These are phyloP conservation scores for Polydrusus cervinus DNA, from an alignment of 2,888 invertebrate species.

Conservation along the genomic window DNA sequence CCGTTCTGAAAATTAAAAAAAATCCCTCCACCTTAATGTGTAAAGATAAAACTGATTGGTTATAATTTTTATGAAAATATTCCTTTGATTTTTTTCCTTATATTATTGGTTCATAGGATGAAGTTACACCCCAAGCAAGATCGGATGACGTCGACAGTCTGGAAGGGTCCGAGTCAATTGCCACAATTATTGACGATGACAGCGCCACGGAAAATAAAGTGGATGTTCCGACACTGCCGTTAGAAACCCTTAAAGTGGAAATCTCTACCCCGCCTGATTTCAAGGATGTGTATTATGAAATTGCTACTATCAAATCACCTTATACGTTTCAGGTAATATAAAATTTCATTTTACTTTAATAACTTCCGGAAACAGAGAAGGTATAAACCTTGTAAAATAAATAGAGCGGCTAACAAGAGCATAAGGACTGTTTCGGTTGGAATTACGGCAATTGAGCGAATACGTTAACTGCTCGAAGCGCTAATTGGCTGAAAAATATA, in stretches of 20 bases:
- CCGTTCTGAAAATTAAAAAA: too few relatives aligned
- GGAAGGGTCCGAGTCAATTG: conserved; percentile 83
- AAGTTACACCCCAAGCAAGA: conserved; percentile 74
- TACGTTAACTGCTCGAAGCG: too few relatives aligned
- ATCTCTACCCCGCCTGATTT: conserved; percentile 92
- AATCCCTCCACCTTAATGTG: too few relatives aligned
- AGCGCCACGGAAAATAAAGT: conserved; percentile 79
- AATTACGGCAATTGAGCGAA: too few relatives aligned
- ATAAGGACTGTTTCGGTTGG: too few relatives aligned
- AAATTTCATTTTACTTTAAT: conserved; percentile 6
- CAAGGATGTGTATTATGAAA: conserved; percentile 89
- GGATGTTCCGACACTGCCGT: conserved; percentile 75
- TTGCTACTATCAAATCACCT: conserved; percentile 92
- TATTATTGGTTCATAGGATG: conserved; percentile 64
- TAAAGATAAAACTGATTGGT: too few relatives aligned
- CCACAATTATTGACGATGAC: conserved; percentile 76
- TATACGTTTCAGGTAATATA: conserved; percentile 88
- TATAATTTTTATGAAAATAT: too few relatives aligned
- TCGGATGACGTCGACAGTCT: conserved; percentile 76
- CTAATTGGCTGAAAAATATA: too few relatives aligned
- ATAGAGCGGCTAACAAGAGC: neutral
- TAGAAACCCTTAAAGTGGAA: conserved; percentile 90
- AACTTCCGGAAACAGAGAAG: neutral
- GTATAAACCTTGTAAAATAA: neutral
- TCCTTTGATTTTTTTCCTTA: too few relatives aligned